These are phyloP conservation scores for Mesocentrotus franciscanus DNA, from an alignment of 53 echinoderm and acorn worm genomes.

Conservation along the genomic window DNA sequence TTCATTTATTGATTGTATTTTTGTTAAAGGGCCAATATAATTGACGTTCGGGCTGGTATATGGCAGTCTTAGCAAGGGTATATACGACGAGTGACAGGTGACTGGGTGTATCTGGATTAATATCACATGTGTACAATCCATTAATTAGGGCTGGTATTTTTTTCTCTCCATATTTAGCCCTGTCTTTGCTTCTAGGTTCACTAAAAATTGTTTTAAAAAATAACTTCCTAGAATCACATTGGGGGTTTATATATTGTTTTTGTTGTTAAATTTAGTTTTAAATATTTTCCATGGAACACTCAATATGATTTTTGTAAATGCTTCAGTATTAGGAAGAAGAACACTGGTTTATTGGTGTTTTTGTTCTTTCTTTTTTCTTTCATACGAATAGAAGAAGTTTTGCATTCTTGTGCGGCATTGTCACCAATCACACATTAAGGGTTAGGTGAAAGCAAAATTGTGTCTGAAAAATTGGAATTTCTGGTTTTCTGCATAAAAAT, in stretches of 20 bases:
- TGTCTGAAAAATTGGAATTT: too few species aligned
- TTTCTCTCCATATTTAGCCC: not conserved
- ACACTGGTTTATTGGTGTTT: too few species aligned
- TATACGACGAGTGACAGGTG: not conserved
- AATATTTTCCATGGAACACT: not conserved
- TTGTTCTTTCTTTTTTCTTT: not conserved
- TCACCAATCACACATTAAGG: too few species aligned
- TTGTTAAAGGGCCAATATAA: not conserved
- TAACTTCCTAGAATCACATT: not conserved
- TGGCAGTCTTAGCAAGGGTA: not conserved
- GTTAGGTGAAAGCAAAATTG: too few species aligned
- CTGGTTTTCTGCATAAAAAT: too few species aligned
- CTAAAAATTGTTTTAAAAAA: not conserved
- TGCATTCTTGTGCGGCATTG: too few species aligned
- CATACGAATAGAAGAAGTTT: too few species aligned
- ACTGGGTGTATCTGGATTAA: too few species aligned
- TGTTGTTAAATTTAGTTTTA: not conserved
- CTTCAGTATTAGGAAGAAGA: not conserved
- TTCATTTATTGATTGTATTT: not conserved
- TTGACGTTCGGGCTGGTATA: not conserved
- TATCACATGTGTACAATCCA: not conserved
- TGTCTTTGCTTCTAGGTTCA: not conserved
- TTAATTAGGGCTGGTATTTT: not conserved
- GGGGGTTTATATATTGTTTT: not conserved
- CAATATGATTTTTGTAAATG: not conserved